Evolutionary conservation across 2,797 vertebrate species (phyloP), one percentile per base, ranked within the genome.

Genomic region (Sebastes kiyomatsui): DNA sequence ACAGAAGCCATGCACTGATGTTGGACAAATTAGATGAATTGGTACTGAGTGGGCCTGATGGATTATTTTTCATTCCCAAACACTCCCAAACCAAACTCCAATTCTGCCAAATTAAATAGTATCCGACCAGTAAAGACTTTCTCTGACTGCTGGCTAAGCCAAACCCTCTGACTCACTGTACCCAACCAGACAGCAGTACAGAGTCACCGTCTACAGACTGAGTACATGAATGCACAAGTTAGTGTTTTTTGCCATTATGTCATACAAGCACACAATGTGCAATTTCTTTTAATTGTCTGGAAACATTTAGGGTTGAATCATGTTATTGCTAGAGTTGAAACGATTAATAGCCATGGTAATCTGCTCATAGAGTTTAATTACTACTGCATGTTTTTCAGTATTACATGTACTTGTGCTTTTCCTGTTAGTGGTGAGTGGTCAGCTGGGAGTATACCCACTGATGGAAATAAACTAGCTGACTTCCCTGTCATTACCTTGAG

Each of bases 91-190:
- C 46, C 58, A 85, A 60, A 77, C 46, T 79, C 9, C 32, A n/a
- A n/a, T 25, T 67, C 42, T 42, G 59, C 67, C 78, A 86, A 68
- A 65, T 55, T 13, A 79, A 84, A 77, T 18, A 64, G 33, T 33
- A 30, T 62, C 42, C 55, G 33, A 72, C 35, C 52, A 72, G 12
- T 22, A 16, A 85, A 8, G 20, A 35, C 67, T 78, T 69, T 42
- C 35, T 78, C 42, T 59, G 2, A 35, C 35, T 58, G 67, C 72
- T 54, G n/a, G 10, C 46, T 27, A 4, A 61, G 54, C 55, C 70
- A 71, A 67, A 79, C 11, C 33, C 1, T 75, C 61, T 91, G 90
- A 93, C 81, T 93, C 85, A 90, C 14, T 83, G 25, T 69, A n/a
- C 13, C 82, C 86, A 67, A 61, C 52, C 82, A 82, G 77, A 80